A percentile compares a stretch with the other conserved stretches of the same genome.
phyloP scores from a whole-genome alignment of 1,140 invertebrate genomes.

The Parapsyche elsis region DNA sequence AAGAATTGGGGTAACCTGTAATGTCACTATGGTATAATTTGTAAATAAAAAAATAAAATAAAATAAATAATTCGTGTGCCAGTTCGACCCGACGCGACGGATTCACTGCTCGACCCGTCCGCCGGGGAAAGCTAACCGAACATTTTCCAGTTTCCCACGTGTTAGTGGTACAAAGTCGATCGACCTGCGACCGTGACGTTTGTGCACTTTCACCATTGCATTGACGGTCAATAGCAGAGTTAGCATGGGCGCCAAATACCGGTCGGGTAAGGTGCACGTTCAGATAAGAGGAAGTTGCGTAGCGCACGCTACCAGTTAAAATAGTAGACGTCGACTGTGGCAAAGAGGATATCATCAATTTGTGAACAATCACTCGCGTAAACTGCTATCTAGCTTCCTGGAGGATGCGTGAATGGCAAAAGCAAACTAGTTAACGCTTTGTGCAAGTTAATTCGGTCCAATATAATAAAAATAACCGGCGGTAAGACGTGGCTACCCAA shows the following conservation, averaged over 20 bases:
- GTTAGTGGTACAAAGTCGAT: not conserved
- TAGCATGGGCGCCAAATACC: not conserved
- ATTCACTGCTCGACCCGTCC: no score
- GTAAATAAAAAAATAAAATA: not conserved
- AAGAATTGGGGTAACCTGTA: not conserved
- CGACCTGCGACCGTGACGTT: slow-evolving; percentile 21
- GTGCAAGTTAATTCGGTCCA: no score
- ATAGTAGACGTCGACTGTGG: no score
- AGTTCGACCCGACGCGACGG: not conserved
- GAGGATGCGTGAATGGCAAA: not conserved
- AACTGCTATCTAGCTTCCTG: no score
- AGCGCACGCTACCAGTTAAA: not conserved
- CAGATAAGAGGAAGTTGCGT: not conserved
- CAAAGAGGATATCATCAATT: not conserved
- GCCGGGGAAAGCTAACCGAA: not conserved
- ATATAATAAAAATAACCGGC: no score
- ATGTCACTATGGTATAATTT: no score
- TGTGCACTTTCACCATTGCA: slow-evolving; percentile 14
- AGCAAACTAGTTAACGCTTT: not conserved
- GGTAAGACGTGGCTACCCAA: not conserved
- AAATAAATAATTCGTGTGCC: not conserved
- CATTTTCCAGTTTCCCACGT: slow-evolving; percentile 5
- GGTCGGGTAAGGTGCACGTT: not conserved
- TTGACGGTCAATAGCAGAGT: slow-evolving; percentile 5
- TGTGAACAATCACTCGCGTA: not conserved